Percentiles rank a stretch among this genome's conserved stretches.
These are phyloP conservation scores for Scaptomyza reducta DNA, from an alignment of 2,888 invertebrate genomes.

Conservation along the genomic window DNA sequence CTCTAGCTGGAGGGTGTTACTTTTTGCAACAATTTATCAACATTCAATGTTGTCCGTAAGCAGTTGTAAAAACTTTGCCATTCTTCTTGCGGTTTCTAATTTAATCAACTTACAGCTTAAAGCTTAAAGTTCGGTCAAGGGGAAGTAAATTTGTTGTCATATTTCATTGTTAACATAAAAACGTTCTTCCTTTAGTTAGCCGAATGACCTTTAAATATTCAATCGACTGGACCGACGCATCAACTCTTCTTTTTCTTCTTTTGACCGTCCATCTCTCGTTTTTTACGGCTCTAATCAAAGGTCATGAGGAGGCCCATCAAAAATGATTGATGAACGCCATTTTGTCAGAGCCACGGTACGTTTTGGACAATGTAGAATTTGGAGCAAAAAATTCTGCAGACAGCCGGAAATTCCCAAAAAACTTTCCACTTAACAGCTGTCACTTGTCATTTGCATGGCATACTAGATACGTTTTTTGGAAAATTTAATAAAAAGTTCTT, in stretches of 20 bases:
- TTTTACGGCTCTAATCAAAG: slow-evolving; percentile 51
- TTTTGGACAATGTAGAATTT: not conserved
- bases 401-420: slow-evolving; percentile 1
- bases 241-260: not conserved
- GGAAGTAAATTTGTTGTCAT: slow-evolving; percentile 46
- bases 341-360: slow-evolving; percentile 2
- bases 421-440: slow-evolving; percentile 4
- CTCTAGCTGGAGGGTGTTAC: not conserved
- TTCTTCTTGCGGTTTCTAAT: slow-evolving; percentile 68
- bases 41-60: slow-evolving; percentile 62
- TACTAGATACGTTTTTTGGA: slow-evolving; percentile 2
- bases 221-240: slow-evolving; percentile 35
- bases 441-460: not conserved
- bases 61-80: slow-evolving; percentile 74
- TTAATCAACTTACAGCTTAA: slow-evolving; percentile 67
- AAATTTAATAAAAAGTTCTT: not conserved
- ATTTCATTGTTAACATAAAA: slow-evolving; percentile 63
- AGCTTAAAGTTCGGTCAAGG: not conserved
- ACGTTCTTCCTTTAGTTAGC: slow-evolving; percentile 7
- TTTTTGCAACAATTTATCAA: slow-evolving; percentile 74
- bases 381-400: slow-evolving; percentile 3
- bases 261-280: not conserved
- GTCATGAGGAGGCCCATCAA: slow-evolving; percentile 29
- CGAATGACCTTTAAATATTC: slow-evolving; percentile 64
- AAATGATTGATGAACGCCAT: slow-evolving; percentile 67